Percentiles rank a stretch among this genome's conserved stretches.
phyloP scores from a whole-genome alignment of 2,113 vertebrate genomes.

The Crotalus viridis region DNA sequence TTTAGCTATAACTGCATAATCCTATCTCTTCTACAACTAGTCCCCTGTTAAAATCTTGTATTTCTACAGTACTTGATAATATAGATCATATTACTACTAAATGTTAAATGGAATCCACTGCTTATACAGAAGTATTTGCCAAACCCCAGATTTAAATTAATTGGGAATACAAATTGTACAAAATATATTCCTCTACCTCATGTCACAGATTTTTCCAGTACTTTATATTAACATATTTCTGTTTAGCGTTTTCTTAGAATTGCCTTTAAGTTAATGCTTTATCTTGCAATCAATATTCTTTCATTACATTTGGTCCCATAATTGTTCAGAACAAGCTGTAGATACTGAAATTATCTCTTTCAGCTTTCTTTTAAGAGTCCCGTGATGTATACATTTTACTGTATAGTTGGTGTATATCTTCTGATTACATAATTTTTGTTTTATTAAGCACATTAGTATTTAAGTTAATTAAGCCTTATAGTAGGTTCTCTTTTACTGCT shows the following conservation, averaged over 20 bases:
- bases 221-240: background rate
- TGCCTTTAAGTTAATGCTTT: background rate
- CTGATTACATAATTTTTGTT: background rate
- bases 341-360: background rate
- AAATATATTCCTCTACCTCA: background rate
- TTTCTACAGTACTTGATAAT: background rate
- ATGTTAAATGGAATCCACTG: background rate
- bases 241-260: background rate
- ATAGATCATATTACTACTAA: background rate
- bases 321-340: background rate
- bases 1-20: background rate
- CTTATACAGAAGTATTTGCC: background rate
- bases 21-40: background rate
- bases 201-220: background rate
- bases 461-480: background rate
- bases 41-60: background rate
- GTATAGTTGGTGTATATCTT: background rate
- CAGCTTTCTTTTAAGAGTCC: background rate
- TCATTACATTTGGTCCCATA: background rate
- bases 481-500: background rate
- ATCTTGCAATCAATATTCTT: background rate
- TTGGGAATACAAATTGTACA: background rate
- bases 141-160: background rate
- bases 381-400: background rate
- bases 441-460: background rate